Evolutionary conservation across 2,888 invertebrate species (phyloP).

Genomic region (Phrixothrix hirtus): DNA sequence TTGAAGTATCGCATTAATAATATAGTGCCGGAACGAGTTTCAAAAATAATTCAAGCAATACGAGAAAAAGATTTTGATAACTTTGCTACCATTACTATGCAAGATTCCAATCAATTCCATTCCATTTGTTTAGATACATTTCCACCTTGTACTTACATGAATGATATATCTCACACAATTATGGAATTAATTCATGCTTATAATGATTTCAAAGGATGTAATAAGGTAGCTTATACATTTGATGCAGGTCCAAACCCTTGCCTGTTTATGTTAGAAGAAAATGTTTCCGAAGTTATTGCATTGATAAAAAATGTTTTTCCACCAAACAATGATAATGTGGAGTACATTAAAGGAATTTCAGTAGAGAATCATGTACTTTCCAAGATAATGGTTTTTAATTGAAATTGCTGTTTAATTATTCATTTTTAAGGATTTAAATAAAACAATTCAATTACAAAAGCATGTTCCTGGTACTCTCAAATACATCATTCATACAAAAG

Average conservation of each 20-base stretch:
- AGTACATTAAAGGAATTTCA: conserved; percentile 64
- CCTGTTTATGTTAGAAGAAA: conserved; percentile 77
- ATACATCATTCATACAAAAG: conserved; percentile 81
- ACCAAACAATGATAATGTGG: conserved; percentile 52
- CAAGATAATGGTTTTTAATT: conserved; percentile 40
- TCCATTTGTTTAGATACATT: conserved; percentile 90
- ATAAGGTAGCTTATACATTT: conserved; percentile 91
- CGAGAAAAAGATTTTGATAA: conserved; percentile 71
- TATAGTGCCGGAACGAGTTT: conserved; percentile 73
- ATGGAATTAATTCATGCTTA: conserved; percentile 80
- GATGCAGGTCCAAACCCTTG: conserved; percentile 99
- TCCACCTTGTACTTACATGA: conserved; percentile 94
- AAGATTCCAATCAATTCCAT: conserved; percentile 97
- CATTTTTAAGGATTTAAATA: conserved; percentile 43
- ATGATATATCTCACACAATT: conserved; percentile 81
- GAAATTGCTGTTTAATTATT: conserved; percentile 60
- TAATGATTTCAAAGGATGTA: conserved; percentile 69
- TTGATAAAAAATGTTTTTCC: conserved; percentile 77
- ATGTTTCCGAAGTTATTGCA: conserved; percentile 70
- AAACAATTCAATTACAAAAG: conserved; percentile 16
- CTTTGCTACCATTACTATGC: conserved; percentile 95
- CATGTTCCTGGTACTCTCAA: conserved; percentile 16
- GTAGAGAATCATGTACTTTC: conserved; percentile 43
- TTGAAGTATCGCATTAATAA: conserved; percentile 72
- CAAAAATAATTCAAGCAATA: conserved; percentile 64